These are phyloP conservation scores for Philotrypesis tridentata DNA, from an alignment of 1,140 invertebrate genomes.

Conservation along the genomic window DNA sequence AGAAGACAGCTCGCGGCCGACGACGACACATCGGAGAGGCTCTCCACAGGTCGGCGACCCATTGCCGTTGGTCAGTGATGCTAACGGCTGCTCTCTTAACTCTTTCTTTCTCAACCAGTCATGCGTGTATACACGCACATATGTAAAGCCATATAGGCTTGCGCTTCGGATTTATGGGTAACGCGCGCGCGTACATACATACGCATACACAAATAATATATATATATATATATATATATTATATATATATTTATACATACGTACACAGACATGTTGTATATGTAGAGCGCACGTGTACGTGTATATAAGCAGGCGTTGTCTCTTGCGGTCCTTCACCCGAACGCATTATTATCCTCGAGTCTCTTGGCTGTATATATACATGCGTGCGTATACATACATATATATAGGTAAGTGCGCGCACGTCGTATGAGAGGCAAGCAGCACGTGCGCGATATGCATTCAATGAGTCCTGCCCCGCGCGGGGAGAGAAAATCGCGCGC, in stretches of 20 bases:
- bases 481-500: not conserved
- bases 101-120: slow-evolving; percentile 13
- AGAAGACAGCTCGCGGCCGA: too few relatives aligned
- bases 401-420: not conserved
- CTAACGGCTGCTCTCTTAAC: slow-evolving; percentile 62
- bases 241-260: slow-evolving; percentile 20
- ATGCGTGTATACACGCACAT: not conserved
- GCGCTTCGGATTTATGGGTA: not conserved
- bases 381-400: not conserved
- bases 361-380: slow-evolving; percentile 17
- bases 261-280: not conserved
- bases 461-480: not conserved
- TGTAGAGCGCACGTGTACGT: slow-evolving; percentile 57
- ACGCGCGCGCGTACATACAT: slow-evolving; percentile 48
- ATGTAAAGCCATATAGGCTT: not conserved
- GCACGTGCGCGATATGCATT: slow-evolving; percentile 7
- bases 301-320: slow-evolving; percentile 17
- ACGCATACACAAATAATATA: not conserved
- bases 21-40: not conserved
- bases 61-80: slow-evolving; percentile 72
- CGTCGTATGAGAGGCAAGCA: not conserved
- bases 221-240: not conserved
- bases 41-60: slow-evolving; percentile 65
- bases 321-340: slow-evolving; percentile 38
- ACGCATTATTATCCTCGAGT: slow-evolving; percentile 50